phyloP scores from a whole-genome alignment of 2,888 invertebrate species.

The Apotomis capreana region DNA sequence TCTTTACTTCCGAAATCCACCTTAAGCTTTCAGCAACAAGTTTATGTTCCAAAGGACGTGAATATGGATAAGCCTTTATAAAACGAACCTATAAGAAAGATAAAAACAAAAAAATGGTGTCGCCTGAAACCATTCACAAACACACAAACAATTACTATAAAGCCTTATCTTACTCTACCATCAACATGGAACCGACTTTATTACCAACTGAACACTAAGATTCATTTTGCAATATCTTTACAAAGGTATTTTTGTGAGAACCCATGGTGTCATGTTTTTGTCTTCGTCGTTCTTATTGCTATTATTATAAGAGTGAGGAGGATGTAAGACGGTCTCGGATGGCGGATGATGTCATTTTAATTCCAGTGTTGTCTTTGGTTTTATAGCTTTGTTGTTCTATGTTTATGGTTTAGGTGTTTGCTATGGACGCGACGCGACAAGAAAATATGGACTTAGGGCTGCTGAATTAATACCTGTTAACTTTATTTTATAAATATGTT shows the following conservation, averaged over 20 bases:
- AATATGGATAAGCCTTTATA: not conserved
- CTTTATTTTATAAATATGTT: too few relatives aligned
- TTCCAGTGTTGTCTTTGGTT: conserved; percentile 49
- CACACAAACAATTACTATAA: conserved; percentile 5
- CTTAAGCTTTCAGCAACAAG: too few relatives aligned
- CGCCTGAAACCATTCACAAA: conserved; percentile 29
- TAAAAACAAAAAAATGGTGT: conserved; percentile 20
- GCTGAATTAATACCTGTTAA: not conserved
- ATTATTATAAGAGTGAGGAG: conserved; percentile 5
- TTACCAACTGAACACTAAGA: not conserved
- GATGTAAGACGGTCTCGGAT: conserved; percentile 7
- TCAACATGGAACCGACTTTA: not conserved
- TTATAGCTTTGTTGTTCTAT: conserved; percentile 22
- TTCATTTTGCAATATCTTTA: conserved; percentile 13
- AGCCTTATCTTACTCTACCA: not conserved
- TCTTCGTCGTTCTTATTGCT: conserved; percentile 5
- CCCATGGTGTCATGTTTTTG: conserved; percentile 20
- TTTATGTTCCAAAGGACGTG: not conserved
- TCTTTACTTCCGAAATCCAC: too few relatives aligned
- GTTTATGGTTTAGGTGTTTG: conserved; percentile 15
- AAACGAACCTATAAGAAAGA: not conserved
- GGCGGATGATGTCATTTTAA: conserved; percentile 53
- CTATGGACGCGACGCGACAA: not conserved
- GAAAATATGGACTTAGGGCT: conserved; percentile 3
- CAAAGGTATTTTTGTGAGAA: conserved; percentile 19